Conservation (phyloP, 2,113 vertebrate species). For the Daphoenositta chrysoptera region DNA sequence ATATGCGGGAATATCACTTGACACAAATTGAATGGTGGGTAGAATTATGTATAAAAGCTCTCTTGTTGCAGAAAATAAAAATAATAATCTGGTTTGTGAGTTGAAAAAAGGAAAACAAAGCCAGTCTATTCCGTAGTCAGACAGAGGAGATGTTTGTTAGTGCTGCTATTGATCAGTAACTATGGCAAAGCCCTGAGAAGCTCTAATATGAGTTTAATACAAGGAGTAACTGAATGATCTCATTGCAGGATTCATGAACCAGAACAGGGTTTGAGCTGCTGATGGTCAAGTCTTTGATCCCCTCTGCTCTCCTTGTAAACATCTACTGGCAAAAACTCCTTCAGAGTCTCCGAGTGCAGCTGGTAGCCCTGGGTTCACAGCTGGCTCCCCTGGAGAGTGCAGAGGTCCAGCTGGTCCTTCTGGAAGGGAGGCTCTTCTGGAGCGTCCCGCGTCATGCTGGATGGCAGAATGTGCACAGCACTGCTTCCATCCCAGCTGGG, state of each 20-base stretch:
- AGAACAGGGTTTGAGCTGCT: neutral
- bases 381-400: neutral
- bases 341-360: neutral
- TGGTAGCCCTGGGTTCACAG: neutral
- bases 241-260: neutral
- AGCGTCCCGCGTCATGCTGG: neutral
- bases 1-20: neutral
- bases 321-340: neutral
- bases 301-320: neutral
- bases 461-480: neutral
- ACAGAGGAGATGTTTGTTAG: neutral
- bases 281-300: neutral
- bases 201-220: neutral
- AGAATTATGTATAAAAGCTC: conserved; percentile 25
- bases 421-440: neutral
- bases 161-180: conserved; percentile 5
- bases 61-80: neutral
- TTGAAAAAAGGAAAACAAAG: conserved; percentile 16
- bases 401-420: neutral
- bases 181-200: neutral
- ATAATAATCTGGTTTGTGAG: neutral
- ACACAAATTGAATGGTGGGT: neutral
- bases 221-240: neutral
- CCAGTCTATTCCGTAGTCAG: neutral
- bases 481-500: neutral